Conservation (phyloP, 2,888 invertebrate genomes). For the Hololepta plana region DNA sequence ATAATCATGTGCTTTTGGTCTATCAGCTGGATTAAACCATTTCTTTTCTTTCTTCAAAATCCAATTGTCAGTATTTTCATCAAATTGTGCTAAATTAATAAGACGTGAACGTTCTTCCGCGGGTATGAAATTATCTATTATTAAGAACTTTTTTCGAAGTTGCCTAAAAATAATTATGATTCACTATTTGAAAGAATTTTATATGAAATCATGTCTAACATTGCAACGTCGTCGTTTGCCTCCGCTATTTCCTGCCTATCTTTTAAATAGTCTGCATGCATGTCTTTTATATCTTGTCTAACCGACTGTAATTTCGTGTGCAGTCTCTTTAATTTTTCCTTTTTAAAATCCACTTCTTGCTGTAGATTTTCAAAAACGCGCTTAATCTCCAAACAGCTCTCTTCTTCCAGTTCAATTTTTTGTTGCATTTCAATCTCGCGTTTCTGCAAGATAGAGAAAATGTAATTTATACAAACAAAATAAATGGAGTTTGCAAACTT, state of each 20-base stretch:
- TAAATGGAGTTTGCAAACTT: constrained; percentile 26
- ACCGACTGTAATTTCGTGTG: constrained; percentile 60
- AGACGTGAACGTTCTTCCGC: constrained; percentile 60
- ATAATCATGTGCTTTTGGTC: constrained; percentile 24
- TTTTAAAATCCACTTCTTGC: constrained; percentile 94
- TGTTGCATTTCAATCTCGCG: constrained; percentile 83
- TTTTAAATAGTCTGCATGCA: constrained; percentile 73
- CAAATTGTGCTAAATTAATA: constrained; percentile 53
- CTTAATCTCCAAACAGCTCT: constrained; percentile 75
- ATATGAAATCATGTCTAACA: constrained; percentile 22
- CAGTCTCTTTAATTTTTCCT: constrained; percentile 81
- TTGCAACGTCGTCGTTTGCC: constrained; percentile 77
- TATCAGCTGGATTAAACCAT: constrained; percentile 16
- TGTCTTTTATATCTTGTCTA: constrained; percentile 63
- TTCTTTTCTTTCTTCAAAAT: constrained; percentile 21
- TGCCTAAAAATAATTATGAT: constrained; percentile 33
- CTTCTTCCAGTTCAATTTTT: constrained; percentile 83
- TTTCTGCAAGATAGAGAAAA: constrained; percentile 21
- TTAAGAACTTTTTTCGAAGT: constrained; percentile 70
- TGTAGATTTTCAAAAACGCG: constrained; percentile 84
- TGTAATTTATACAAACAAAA: constrained; percentile 1
- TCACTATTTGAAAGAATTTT: not conserved
- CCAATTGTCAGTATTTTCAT: constrained; percentile 74
- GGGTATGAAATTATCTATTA: constrained; percentile 83
- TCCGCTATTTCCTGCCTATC: constrained; percentile 86